Conservation (phyloP, 23 tunicate genomes). For the Aplidium turbinatum region DNA sequence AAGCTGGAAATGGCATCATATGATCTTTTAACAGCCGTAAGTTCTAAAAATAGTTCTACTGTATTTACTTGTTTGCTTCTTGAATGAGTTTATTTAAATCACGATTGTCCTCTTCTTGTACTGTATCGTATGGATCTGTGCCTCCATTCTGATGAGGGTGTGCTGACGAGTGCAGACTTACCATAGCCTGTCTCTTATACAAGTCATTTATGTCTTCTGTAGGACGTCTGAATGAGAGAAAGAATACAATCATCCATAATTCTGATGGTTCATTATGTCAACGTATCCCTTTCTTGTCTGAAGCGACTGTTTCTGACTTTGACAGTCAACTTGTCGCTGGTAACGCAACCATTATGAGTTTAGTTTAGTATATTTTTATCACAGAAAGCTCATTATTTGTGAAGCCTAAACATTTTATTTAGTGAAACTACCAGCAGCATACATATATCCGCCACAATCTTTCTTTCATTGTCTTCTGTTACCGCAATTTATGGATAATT, state of each 20-base stretch:
- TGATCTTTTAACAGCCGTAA: background rate
- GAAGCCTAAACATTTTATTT: no score
- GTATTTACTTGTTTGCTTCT: slow-evolving; percentile 71
- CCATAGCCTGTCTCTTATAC: slow-evolving; percentile 67
- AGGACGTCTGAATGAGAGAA: slow-evolving; percentile 44
- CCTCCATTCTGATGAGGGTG: slow-evolving; percentile 1
- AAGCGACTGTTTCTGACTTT: background rate
- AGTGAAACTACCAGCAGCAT: no score
- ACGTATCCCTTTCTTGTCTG: background rate
- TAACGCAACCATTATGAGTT: no score
- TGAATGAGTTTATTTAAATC: slow-evolving; percentile 66
- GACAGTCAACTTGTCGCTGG: background rate
- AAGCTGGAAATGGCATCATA: no score
- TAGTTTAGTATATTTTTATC: no score
- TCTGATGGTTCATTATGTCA: no score
- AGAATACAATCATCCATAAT: no score
- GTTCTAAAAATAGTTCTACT: background rate
- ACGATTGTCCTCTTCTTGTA: slow-evolving; percentile 38
- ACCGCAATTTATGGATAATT: no score
- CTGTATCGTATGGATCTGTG: slow-evolving; percentile 67
- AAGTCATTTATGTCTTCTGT: slow-evolving; percentile 51
- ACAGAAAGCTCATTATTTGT: no score
- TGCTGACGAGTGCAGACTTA: slow-evolving; percentile 60
- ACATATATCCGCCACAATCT: no score
- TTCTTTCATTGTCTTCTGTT: no score